phyloP scores from a whole-genome alignment of 2,113 vertebrate genomes.

The Anoura caudifer region DNA sequence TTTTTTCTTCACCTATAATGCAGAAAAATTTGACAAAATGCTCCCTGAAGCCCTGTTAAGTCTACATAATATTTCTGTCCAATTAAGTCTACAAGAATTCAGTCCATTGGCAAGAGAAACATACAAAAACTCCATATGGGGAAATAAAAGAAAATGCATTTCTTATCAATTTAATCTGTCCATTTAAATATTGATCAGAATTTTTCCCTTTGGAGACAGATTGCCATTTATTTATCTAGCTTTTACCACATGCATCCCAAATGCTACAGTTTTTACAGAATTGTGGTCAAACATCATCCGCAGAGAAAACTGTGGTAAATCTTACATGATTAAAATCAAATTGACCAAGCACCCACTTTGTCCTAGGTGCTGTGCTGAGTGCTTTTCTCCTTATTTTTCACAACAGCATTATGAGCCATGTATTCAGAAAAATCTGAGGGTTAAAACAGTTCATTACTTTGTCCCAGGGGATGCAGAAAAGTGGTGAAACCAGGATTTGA shows the following conservation, averaged over 20 bases:
- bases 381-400: neutral
- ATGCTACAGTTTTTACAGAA: neutral
- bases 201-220: neutral
- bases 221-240: neutral
- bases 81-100: neutral
- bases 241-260: neutral
- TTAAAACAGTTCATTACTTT: neutral
- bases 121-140: neutral
- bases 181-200: neutral
- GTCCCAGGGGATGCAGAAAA: neutral
- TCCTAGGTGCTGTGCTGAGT: neutral
- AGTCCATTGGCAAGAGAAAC: constrained; percentile 3
- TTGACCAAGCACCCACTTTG: neutral
- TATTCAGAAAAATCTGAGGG: neutral
- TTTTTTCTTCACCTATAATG: neutral
- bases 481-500: neutral
- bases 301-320: neutral
- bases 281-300: neutral
- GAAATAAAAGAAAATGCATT: neutral
- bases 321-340: neutral
- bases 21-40: neutral
- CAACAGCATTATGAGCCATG: neutral
- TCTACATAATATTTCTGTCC: neutral
- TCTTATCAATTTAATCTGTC: neutral
- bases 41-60: neutral